Percentiles rank a stretch among this genome's conserved stretches.
phyloP scores from a whole-genome alignment of 2,888 invertebrate species.

The Eupithecia insigniata region DNA sequence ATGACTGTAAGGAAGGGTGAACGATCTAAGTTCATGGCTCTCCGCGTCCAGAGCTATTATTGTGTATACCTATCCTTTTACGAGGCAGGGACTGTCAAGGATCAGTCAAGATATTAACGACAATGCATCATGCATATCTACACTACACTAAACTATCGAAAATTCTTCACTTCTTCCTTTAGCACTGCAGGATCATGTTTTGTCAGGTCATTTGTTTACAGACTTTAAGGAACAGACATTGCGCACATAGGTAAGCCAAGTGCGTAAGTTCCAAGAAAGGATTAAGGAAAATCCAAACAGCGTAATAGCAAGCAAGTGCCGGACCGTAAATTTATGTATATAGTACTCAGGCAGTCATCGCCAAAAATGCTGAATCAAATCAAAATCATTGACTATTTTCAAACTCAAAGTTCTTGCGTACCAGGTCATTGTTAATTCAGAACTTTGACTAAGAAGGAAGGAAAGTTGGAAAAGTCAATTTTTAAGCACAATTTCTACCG shows the following conservation, averaged over 20 bases:
- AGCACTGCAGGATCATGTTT: neutral
- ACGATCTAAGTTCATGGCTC: constrained; percentile 5
- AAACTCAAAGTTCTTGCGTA: neutral
- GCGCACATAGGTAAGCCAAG: neutral
- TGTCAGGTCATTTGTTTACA: neutral
- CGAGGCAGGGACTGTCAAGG: neutral
- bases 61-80: neutral
- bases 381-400: neutral
- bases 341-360: neutral
- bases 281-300: neutral
- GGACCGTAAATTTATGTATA: neutral
- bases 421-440: neutral
- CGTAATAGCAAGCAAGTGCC: neutral
- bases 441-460: neutral
- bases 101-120: no score
- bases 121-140: no score
- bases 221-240: neutral
- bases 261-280: neutral
- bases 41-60: neutral
- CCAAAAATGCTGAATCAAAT: neutral
- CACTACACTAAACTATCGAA: neutral
- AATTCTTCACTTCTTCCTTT: neutral
- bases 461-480: no score
- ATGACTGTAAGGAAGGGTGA: neutral
- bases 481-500: no score